These are phyloP conservation scores for Mus pahari DNA, from an alignment of 2,113 vertebrate species.

Conservation along the genomic window DNA sequence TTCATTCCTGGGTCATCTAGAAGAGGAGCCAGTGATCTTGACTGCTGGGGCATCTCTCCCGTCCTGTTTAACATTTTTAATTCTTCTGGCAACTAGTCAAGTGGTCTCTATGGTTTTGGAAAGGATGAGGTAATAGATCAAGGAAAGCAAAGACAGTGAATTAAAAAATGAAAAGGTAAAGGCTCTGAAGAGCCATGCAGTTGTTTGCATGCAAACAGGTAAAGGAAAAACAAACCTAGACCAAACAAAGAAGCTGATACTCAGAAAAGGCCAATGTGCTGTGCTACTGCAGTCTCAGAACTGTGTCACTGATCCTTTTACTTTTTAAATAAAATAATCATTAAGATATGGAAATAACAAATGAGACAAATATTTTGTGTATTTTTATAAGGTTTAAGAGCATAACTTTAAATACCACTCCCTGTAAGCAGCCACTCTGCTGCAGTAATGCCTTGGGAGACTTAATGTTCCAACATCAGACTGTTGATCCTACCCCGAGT, in stretches of 20 bases:
- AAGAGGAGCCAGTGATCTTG: background rate
- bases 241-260: background rate
- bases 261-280: background rate
- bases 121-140: background rate
- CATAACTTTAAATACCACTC: background rate
- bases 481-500: background rate
- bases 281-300: background rate
- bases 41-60: background rate
- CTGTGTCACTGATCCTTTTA: background rate
- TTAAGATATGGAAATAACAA: background rate
- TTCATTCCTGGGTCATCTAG: background rate
- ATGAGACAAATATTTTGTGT: background rate
- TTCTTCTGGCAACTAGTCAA: background rate
- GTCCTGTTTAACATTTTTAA: background rate
- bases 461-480: conserved; percentile 1
- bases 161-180: background rate
- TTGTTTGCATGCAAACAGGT: background rate
- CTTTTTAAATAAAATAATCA: conserved; percentile 39
- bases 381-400: conserved; percentile 5
- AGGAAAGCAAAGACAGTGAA: too few species aligned
- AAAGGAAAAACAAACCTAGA: background rate
- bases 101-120: background rate
- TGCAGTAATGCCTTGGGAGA: background rate
- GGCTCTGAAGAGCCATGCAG: background rate
- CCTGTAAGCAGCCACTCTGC: background rate